Evolutionary conservation across 2,888 invertebrate species (phyloP).

Genomic region (Drosophila falleni): DNA sequence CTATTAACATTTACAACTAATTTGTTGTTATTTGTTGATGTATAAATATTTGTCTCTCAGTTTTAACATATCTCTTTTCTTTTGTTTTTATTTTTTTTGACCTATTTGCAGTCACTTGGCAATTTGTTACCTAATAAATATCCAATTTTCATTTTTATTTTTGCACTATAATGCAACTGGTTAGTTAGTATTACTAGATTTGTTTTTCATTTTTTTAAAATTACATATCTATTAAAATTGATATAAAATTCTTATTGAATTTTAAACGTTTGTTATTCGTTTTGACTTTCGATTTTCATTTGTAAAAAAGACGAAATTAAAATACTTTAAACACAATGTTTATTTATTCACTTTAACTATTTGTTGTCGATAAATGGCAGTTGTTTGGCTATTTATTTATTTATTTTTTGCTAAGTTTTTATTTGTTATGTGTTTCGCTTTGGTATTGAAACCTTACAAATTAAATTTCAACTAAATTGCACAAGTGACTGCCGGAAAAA

Average conservation of each 20-base stretch:
- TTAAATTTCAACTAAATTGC: conserved; percentile 55
- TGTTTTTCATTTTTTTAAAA: conserved; percentile 47
- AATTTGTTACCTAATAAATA: conserved; percentile 60
- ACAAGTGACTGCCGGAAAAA: conserved; percentile 73
- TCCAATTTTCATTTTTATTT: conserved; percentile 36
- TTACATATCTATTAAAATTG: conserved; percentile 67
- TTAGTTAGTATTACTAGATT: conserved; percentile 40
- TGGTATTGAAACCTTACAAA: conserved; percentile 74
- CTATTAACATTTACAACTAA: conserved; percentile 62
- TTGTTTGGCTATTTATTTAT: conserved; percentile 71
- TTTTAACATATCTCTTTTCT: conserved; percentile 44
- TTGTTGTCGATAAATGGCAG: conserved; percentile 69
- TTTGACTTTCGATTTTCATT: conserved; percentile 28
- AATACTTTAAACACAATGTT: conserved; percentile 38
- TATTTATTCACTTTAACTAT: neutral
- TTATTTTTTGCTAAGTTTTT: conserved; percentile 42
- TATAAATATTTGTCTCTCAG: conserved; percentile 67
- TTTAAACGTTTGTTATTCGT: conserved; percentile 1
- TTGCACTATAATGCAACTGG: conserved; percentile 35
- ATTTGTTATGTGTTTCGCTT: conserved; percentile 14
- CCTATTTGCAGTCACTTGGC: conserved; percentile 75
- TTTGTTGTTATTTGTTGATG: conserved; percentile 20
- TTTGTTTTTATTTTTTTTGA: conserved; percentile 45
- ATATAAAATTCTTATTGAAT: conserved; percentile 29
- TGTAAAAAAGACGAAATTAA: conserved; percentile 44